Conservation (phyloP, 2,888 invertebrate genomes). For the Cryptocephalus primarius region DNA sequence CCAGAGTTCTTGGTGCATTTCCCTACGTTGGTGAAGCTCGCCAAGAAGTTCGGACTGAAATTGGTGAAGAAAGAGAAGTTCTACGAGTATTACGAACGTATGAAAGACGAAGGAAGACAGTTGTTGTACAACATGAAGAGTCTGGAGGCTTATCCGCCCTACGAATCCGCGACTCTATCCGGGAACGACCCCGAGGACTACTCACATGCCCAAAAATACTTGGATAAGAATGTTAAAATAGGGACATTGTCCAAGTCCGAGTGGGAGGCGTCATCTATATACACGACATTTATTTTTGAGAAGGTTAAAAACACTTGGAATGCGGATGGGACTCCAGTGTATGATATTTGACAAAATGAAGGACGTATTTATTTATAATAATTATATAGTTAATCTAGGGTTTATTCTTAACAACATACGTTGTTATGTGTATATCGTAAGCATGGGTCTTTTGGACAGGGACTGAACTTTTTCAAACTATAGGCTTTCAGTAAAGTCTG, state of each 20-base stretch:
- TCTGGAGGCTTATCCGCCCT: conserved; percentile 70
- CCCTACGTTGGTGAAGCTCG: conserved; percentile 66
- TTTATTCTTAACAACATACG: no score
- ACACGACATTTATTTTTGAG: conserved; percentile 73
- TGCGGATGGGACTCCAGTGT: conserved; percentile 51
- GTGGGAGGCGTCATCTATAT: conserved; percentile 91
- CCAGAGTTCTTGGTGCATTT: conserved; percentile 97
- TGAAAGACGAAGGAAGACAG: conserved; percentile 44
- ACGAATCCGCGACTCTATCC: conserved; percentile 41
- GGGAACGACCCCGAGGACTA: conserved; percentile 57
- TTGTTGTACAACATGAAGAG: conserved; percentile 70
- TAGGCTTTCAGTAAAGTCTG: no score
- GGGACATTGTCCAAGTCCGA: conserved; percentile 82
- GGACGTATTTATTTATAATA: no score
- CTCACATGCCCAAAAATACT: conserved; percentile 55
- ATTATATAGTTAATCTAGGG: no score
- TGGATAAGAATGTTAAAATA: conserved; percentile 39
- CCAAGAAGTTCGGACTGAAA: conserved; percentile 59
- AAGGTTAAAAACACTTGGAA: conserved; percentile 61
- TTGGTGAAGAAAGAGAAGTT: conserved; percentile 61
- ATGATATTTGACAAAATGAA: conserved; percentile 28
- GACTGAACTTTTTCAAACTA: no score
- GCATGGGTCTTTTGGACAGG: no score
- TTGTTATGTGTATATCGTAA: no score
- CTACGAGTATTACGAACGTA: conserved; percentile 64